Conservation (phyloP, 2,113 vertebrate genomes). For the Catharus fuscescens region DNA sequence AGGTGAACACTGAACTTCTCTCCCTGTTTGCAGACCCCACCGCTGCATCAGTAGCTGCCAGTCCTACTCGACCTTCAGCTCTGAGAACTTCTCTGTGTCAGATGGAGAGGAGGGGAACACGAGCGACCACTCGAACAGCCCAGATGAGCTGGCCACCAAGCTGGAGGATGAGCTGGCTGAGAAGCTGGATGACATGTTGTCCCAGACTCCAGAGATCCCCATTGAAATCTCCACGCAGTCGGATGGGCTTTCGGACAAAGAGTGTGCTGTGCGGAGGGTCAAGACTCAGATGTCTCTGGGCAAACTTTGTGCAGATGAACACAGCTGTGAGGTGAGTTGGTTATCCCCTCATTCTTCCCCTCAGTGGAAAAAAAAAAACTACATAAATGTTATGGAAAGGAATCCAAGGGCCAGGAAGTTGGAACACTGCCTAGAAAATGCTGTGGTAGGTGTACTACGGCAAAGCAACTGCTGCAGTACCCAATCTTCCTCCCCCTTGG, state of each 20-base stretch:
- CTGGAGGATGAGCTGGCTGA: conserved; percentile 85
- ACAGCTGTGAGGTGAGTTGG: conserved; percentile 88
- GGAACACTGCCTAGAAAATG: background rate
- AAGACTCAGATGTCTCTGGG: conserved; percentile 99
- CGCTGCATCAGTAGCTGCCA: conserved; percentile 95
- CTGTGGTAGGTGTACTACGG: background rate
- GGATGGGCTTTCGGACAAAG: conserved; percentile 96
- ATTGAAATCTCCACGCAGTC: conserved; percentile 98
- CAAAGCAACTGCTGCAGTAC: background rate
- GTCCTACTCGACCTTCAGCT: conserved; percentile 98
- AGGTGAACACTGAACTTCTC: background rate
- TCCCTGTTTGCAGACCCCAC: conserved; percentile 82
- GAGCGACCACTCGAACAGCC: conserved; percentile 94
- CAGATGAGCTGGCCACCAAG: conserved; percentile 83
- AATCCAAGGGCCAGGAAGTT: background rate
- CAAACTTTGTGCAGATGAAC: conserved; percentile 92
- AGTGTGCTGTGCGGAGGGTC: conserved; percentile 94
- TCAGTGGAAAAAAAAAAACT: background rate
- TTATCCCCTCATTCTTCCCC: background rate
- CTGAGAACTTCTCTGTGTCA: conserved; percentile 95
- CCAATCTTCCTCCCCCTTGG: background rate
- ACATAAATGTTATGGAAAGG: background rate
- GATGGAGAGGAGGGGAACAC: conserved; percentile 99
- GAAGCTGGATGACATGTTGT: conserved; percentile 89
- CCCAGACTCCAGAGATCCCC: conserved; percentile 94